Base-by-base conservation (phyloP, 2,888 invertebrate genomes). In the Alitta virens region DNA sequence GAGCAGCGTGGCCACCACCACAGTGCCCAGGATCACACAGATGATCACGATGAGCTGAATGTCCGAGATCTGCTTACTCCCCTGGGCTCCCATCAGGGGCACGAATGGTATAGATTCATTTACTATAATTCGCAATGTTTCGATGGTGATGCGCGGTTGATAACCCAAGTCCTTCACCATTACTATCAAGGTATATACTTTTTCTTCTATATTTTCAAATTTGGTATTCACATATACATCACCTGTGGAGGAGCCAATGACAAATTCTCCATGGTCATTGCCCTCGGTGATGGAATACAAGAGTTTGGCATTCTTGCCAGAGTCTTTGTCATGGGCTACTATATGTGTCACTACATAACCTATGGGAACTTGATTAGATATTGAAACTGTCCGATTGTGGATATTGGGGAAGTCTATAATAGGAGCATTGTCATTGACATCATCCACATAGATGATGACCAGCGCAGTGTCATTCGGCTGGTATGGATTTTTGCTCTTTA, bases 41-140 rank as follows among this genome's bases (percentile, higher is more conserved):
- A 59, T 50, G 24, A 59, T 59, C 26, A 59, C 51, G 21, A 59
- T 59, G 16, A 59, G 52, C 49, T 59, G 59, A 24, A 59, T 12
- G 40, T 59, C 59, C 18, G 59, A 52, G 51, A 59, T 59, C 33
- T 50, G 49, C 33, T 59, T 25, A 24, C 59, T 51, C 16, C 52
- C 51, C 52, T 27, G 26, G 40, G 51, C 46, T 14, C 21, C 43
- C 43, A 46, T 26, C 54, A 46, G 38, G 27, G 60, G 60, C 40
- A 54, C 27, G 60, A 59, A 65, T 21, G 65, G 59, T 27, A 65
- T 42, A 25, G 65, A 65, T 25, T 51, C 25, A 43, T 66, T 66
- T 40, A 66, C 62, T 23, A 62, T 40, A 38, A 66, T 43, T 38
- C 58, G 38, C 9, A 66, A 56, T 2, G 51, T 52, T 14, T 59